A percentile compares a stretch with the other conserved stretches of the same genome.
Evolutionary conservation across 2,888 invertebrate genomes (phyloP).

Genomic region (Pantelozetes paolii): DNA sequence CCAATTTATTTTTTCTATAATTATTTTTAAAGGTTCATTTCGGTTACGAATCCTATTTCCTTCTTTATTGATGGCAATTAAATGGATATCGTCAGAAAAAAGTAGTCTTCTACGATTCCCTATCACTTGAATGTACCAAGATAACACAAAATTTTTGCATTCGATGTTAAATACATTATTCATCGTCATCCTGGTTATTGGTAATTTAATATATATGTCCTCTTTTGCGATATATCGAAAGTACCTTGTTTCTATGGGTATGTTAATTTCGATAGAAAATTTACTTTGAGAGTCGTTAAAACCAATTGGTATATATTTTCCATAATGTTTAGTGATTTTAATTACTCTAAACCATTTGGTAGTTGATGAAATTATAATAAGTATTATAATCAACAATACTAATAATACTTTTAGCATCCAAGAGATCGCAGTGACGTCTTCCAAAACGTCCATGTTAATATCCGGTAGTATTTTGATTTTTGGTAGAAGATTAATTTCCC

Average conservation of each 20-base stretch:
- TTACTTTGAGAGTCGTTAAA: not conserved
- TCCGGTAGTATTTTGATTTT: not conserved
- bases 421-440: not conserved
- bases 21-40: not conserved
- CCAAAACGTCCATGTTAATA: not conserved
- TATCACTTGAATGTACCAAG: not conserved
- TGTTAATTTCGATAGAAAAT: not conserved
- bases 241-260: not conserved
- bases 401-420: not conserved
- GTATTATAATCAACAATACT: not conserved
- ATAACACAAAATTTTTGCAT: not conserved
- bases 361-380: not conserved
- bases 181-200: not conserved
- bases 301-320: not conserved
- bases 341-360: not conserved
- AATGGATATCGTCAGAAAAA: not conserved
- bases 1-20: not conserved
- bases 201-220: not conserved
- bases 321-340: not conserved
- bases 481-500: no score
- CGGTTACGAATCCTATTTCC: not conserved
- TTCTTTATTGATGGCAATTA: not conserved
- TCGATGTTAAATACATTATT: not conserved
- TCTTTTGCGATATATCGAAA: not conserved
- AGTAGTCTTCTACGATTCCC: not conserved